A percentile compares a stretch with the other conserved stretches of the same genome.
These are phyloP conservation scores for Theristicus caerulescens DNA, from an alignment of 2,113 vertebrate species.

Conservation along the genomic window DNA sequence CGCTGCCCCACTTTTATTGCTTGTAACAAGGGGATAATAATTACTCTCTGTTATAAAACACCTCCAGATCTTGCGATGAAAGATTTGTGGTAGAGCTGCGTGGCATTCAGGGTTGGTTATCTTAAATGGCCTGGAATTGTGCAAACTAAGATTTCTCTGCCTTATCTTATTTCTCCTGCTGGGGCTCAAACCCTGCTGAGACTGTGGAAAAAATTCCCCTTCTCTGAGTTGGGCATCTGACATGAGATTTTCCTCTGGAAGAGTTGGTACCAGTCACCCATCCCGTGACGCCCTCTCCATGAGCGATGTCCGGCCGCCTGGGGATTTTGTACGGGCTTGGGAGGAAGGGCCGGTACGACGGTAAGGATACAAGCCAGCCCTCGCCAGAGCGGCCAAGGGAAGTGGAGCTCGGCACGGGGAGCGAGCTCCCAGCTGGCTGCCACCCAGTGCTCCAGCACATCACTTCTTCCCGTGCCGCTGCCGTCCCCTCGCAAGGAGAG, in stretches of 20 bases:
- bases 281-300: rapidly evolving
- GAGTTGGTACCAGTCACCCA: neutral
- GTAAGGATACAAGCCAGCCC: neutral
- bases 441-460: neutral
- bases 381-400: neutral
- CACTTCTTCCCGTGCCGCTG: neutral
- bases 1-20: constrained; percentile 41
- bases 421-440: neutral
- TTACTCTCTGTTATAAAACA: constrained; percentile 34
- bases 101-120: neutral
- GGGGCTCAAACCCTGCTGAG: neutral
- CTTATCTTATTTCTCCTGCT: neutral
- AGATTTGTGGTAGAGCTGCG: neutral
- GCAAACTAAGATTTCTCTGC: neutral
- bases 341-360: neutral
- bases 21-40: constrained; percentile 43
- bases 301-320: rapidly evolving
- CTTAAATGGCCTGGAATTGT: neutral
- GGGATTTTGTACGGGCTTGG: neutral
- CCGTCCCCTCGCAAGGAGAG: neutral
- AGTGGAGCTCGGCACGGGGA: neutral
- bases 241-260: neutral
- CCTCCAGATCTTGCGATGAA: neutral
- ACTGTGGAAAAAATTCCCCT: neutral
- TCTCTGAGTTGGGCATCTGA: neutral